A percentile compares a stretch with the other conserved stretches of the same genome.
phyloP scores from a whole-genome alignment of 2,113 vertebrate genomes.

The Acinonyx jubatus region DNA sequence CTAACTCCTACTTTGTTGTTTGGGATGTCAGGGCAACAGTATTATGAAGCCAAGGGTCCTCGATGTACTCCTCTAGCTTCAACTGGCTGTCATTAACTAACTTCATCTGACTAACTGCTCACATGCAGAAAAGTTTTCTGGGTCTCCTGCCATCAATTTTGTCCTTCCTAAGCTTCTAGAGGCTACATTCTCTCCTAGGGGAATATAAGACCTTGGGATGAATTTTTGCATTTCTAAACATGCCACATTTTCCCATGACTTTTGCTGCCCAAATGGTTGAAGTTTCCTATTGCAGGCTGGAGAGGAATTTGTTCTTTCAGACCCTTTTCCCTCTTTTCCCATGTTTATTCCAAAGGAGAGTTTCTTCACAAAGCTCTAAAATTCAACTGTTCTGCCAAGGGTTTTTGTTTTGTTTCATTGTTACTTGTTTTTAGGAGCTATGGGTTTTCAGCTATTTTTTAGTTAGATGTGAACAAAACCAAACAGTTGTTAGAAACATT shows the following conservation, averaged over 20 bases:
- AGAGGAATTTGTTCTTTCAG: background rate
- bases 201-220: background rate
- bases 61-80: background rate
- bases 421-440: background rate
- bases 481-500: background rate
- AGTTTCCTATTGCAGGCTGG: background rate
- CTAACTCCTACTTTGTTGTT: background rate
- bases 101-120: background rate
- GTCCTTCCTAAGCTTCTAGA: background rate
- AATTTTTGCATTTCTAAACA: background rate
- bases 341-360: background rate
- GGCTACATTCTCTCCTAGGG: background rate
- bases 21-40: background rate
- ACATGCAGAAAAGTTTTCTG: background rate
- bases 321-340: background rate
- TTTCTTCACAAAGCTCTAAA: slow-evolving; percentile 10
- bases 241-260: background rate
- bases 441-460: background rate
- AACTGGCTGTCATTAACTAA: background rate
- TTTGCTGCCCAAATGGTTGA: background rate
- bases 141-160: background rate
- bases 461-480: slow-evolving; percentile 2
- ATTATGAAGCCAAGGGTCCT: background rate
- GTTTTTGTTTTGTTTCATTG: background rate
- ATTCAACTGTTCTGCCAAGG: background rate